phyloP scores from a whole-genome alignment of 2,888 invertebrate species.

The Catocala fraxini region DNA sequence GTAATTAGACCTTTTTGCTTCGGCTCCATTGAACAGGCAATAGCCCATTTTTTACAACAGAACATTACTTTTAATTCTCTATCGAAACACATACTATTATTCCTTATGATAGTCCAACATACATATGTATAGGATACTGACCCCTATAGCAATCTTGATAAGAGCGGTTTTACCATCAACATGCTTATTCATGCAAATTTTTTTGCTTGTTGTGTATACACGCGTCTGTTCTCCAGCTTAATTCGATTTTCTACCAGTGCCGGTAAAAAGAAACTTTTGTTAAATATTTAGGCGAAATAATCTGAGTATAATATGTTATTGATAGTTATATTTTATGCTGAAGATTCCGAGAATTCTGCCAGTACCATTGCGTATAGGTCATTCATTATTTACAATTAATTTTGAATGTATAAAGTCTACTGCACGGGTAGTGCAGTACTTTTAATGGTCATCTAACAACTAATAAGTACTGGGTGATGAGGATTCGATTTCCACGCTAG shows the following conservation, averaged over 20 bases:
- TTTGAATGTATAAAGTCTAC: no score
- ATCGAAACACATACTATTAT: slow-evolving; percentile 25
- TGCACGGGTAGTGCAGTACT: no score
- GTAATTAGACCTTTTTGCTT: slow-evolving; percentile 47
- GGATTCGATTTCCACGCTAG: no score
- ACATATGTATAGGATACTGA: slow-evolving; percentile 4
- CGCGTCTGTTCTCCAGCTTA: slow-evolving; percentile 26
- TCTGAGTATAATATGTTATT: slow-evolving; percentile 4
- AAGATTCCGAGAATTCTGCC: no score
- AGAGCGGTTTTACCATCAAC: slow-evolving; percentile 9
- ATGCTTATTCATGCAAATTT: slow-evolving; percentile 16
- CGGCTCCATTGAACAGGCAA: slow-evolving; percentile 12
- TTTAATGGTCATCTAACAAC: no score
- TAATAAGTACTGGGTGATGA: no score
- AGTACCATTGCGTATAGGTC: no score
- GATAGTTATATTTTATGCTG: no score
- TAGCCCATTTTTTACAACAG: slow-evolving; percentile 28
- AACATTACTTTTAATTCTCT: slow-evolving; percentile 38
- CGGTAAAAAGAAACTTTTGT: slow-evolving; percentile 10
- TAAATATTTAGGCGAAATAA: slow-evolving; percentile 21
- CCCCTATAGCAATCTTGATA: not conserved
- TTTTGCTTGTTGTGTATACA: slow-evolving; percentile 21
- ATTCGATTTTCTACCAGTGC: slow-evolving; percentile 36
- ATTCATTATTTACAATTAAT: no score
- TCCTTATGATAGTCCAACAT: slow-evolving; percentile 9